Percentiles rank a stretch among this genome's conserved stretches.
phyloP scores from a whole-genome alignment of 2,888 invertebrate species.

The Agrochola litura region DNA sequence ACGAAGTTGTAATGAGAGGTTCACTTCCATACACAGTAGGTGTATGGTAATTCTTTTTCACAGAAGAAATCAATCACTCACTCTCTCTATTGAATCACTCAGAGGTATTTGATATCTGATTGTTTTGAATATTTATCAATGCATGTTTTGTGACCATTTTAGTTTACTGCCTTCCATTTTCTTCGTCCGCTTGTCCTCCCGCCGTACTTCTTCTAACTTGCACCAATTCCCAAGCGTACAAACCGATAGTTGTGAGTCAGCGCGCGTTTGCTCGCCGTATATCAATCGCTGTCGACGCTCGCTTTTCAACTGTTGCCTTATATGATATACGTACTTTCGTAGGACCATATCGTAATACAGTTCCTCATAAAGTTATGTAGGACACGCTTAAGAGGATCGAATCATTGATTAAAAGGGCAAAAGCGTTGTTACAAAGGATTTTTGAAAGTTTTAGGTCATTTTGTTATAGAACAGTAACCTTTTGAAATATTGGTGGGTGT shows the following conservation, averaged over 20 bases:
- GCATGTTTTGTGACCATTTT: neutral
- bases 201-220: neutral
- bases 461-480: neutral
- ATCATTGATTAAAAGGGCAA: constrained; percentile 23
- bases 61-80: too few species aligned
- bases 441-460: neutral
- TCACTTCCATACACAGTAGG: too few species aligned
- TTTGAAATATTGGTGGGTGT: neutral
- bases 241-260: constrained; percentile 87
- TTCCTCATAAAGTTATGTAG: constrained; percentile 44
- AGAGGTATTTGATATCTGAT: too few species aligned
- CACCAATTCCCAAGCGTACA: constrained; percentile 68
- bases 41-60: too few species aligned
- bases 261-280: constrained; percentile 87
- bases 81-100: too few species aligned
- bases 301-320: constrained; percentile 77
- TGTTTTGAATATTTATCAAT: too few species aligned
- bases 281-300: constrained; percentile 88
- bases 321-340: constrained; percentile 56
- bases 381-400: constrained; percentile 28
- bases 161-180: neutral
- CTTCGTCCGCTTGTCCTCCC: neutral
- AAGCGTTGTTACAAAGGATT: neutral
- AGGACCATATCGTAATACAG: constrained; percentile 52
- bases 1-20: too few species aligned